phyloP scores from a whole-genome alignment of 37 sponge, comb jelly and placozoan genomes.

The Theonella swinhoei region DNA sequence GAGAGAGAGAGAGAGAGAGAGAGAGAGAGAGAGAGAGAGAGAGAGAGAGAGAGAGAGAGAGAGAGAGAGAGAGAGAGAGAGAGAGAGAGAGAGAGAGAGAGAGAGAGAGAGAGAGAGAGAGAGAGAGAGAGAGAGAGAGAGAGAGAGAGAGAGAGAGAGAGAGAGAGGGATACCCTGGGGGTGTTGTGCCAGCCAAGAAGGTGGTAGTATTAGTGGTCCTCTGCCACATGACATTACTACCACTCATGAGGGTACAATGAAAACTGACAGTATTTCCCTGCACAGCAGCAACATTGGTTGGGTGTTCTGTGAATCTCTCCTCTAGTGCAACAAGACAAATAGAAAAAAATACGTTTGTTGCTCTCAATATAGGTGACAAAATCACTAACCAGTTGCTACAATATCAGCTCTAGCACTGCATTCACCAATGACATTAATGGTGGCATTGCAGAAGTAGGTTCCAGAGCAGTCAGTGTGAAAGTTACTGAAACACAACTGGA shows the following conservation, averaged over 20 bases:
- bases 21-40: too few relatives aligned
- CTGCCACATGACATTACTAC: background rate
- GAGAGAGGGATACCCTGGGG: background rate
- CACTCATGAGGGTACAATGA: background rate
- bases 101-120: too few relatives aligned
- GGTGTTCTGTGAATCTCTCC: background rate
- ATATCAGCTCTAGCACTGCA: background rate
- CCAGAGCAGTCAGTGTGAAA: background rate
- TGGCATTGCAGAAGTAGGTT: background rate
- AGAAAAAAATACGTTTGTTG: too few relatives aligned
- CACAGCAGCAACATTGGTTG: background rate
- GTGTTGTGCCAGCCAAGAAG: background rate
- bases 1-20: too few relatives aligned
- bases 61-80: too few relatives aligned
- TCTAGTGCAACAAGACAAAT: background rate
- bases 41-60: too few relatives aligned
- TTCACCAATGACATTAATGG: too few relatives aligned
- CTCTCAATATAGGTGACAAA: too few relatives aligned
- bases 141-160: too few relatives aligned
- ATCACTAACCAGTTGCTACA: background rate
- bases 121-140: too few relatives aligned
- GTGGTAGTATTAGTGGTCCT: background rate
- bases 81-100: too few relatives aligned
- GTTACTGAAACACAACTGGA: background rate
- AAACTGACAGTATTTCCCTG: background rate